phyloP scores from a whole-genome alignment of 1,140 invertebrate genomes.

The Littorina saxatilis region DNA sequence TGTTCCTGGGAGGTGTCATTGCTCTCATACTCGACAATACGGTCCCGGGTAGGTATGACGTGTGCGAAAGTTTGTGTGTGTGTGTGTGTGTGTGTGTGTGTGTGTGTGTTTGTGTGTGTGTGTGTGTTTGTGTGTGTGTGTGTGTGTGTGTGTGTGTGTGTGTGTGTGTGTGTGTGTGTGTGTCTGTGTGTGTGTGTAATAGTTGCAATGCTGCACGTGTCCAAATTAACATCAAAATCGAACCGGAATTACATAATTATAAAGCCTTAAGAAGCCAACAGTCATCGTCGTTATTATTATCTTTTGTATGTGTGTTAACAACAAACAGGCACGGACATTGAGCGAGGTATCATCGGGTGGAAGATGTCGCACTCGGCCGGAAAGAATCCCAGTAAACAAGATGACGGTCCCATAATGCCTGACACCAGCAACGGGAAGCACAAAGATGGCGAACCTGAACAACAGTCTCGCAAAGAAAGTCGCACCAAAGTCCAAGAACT shows the following conservation, averaged over 20 bases:
- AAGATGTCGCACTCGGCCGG: neutral
- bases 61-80: no score
- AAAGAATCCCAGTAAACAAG: neutral
- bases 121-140: neutral
- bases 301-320: neutral
- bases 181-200: neutral
- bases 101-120: conserved; percentile 1
- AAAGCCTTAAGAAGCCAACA: neutral
- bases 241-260: neutral
- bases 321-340: neutral
- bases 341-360: neutral
- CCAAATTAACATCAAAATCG: neutral
- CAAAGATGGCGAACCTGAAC: neutral
- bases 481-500: neutral
- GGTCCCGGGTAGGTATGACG: conserved; percentile 64
- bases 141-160: neutral
- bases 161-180: neutral
- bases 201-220: neutral
- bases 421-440: no score
- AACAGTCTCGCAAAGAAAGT: neutral
- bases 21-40: conserved; percentile 75
- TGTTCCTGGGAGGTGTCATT: conserved; percentile 72
- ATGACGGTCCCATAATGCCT: neutral
- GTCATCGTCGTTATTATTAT: neutral
- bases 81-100: conserved; percentile 23